Base-by-base conservation (phyloP, 2,113 vertebrate species). In the Sinocyclocheilus grahami region DNA sequence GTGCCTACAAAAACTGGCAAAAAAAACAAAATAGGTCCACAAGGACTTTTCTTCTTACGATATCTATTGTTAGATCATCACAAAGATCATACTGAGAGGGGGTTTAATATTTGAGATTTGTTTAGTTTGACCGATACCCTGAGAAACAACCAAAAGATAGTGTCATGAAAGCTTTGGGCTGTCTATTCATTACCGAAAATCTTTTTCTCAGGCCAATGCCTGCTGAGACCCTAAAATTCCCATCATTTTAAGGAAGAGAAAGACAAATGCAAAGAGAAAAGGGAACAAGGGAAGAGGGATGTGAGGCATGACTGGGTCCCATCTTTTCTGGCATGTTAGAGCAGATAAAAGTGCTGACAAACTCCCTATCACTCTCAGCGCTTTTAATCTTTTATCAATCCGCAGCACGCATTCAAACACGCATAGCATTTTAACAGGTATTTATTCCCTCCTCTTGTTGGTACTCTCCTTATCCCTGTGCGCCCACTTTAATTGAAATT, bases 401-500 rank as follows among this genome's bases (percentile, higher is more conserved):
- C 16, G 10, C 37, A 51, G 30, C 72, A 39, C 42, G 27, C n/a
- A 58, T 51, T 63, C 12, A 16, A 55, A 89, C 18, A 71, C 3
- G 30, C 69, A 24, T 55, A 18, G 13, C 20, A 8, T 83, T 85
- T 87, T 83, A 85, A 71, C 27, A 65, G 55, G 37, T 46, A 24
- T 62, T 18, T 69, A 51, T 46, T 81, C n/a, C 39, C 39, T 74
- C 53, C 63, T 75, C 85, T 82, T 33, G 63, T 30, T 2, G 12
- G 27, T 69, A 30, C 62, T 60, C 30, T 48, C 74, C 42, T 37
- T 77, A 53, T 76, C 82, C 65, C 51, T 22, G 30, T 55, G 30
- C 11, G 12, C n/a, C 60, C 55, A 33, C 82, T 88, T 90, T 86
- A 88, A 79, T 86, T 84, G 82, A 88, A 85, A 86, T 53, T 53